Percentiles rank a stretch among this genome's conserved stretches.
These are phyloP conservation scores for Trididemnum miniatum DNA, from an alignment of 23 tunicate genomes.

Conservation along the genomic window DNA sequence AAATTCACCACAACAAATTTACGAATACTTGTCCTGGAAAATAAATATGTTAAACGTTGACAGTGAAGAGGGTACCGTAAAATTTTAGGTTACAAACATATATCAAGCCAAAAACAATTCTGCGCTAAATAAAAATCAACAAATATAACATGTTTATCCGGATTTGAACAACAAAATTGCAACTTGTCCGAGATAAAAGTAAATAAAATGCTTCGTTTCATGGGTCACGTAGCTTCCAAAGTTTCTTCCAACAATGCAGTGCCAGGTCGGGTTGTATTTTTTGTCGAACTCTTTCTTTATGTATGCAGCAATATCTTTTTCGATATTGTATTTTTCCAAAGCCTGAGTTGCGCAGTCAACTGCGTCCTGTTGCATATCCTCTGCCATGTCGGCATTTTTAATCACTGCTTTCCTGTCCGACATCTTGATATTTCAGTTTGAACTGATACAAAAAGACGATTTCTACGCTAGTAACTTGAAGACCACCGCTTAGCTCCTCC, in stretches of 20 bases:
- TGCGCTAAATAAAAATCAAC: no score
- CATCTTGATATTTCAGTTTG: constrained; percentile 59
- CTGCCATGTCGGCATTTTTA: constrained; percentile 99
- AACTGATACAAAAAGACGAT: no score
- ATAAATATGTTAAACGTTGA: no score
- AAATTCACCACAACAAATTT: no score
- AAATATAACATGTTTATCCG: no score
- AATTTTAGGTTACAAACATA: no score
- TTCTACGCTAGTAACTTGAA: no score
- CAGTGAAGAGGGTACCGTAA: no score
- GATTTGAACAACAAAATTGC: constrained; percentile 83
- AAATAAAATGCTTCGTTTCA: constrained; percentile 95
- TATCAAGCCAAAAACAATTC: no score
- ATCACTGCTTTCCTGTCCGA: constrained; percentile 98
- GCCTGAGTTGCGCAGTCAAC: constrained; percentile 99
- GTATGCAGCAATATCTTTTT: constrained; percentile 95
- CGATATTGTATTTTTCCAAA: constrained; percentile 93
- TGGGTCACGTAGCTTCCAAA: constrained; percentile 98
- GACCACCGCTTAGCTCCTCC: no score
- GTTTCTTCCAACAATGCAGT: constrained; percentile 90
- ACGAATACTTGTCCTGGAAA: no score
- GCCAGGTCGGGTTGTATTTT: constrained; percentile 98
- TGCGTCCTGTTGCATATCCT: constrained; percentile 99
- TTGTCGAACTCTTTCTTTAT: constrained; percentile 98
- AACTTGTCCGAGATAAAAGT: constrained; percentile 94